A percentile compares a stretch with the other conserved stretches of the same genome.
phyloP scores from a whole-genome alignment of 2,888 invertebrate genomes.

The Diarsia mendica region DNA sequence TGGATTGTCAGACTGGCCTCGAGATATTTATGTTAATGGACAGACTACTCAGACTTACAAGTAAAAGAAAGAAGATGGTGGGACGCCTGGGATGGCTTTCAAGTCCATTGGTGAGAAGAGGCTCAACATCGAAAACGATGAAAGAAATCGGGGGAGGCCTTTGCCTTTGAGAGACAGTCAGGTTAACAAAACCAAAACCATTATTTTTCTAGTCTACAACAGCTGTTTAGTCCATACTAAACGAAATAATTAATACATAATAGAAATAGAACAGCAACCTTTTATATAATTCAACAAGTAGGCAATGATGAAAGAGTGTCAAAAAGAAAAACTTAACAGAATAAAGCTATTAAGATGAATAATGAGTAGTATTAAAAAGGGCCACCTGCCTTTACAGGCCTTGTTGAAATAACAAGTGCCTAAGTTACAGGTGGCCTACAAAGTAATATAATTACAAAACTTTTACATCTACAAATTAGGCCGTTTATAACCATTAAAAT shows the following conservation, averaged over 20 bases:
- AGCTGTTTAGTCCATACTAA: no score
- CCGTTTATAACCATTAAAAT: constrained; percentile 45
- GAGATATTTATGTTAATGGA: not conserved
- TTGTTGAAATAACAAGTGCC: constrained; percentile 28
- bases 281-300: not conserved
- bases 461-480: constrained; percentile 47
- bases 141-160: not conserved
- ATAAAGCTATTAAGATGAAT: constrained; percentile 5
- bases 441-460: constrained; percentile 50
- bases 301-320: not conserved
- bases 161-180: not conserved
- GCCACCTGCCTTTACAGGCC: constrained; percentile 36
- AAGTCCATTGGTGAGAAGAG: not conserved
- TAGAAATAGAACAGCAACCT: not conserved
- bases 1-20: not conserved
- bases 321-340: constrained; percentile 2
- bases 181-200: not conserved
- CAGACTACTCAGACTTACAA: no score
- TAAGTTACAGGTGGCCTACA: constrained; percentile 43
- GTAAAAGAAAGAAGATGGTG: not conserved
- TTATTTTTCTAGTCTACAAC: no score
- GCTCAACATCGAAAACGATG: not conserved
- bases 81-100: not conserved
- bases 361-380: constrained; percentile 21
- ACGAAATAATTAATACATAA: not conserved